Percentiles rank a stretch among this genome's conserved stretches.
Evolutionary conservation across 2,797 vertebrate genomes (phyloP).

Genomic region (Eurystomus glaucurus): DNA sequence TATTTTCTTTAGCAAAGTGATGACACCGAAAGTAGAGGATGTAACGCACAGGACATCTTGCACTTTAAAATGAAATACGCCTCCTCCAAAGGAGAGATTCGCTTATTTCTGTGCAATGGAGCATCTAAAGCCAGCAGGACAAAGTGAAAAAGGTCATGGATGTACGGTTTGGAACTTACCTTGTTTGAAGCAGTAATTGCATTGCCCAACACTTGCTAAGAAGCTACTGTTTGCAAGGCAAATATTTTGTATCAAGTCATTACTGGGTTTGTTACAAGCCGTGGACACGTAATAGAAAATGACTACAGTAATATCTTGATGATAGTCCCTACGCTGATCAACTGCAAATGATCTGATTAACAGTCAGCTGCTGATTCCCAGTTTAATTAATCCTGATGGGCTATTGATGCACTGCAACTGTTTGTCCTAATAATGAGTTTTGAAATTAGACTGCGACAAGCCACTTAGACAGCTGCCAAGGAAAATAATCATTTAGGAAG

Average conservation of each 20-base stretch:
- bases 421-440: constrained; percentile 98
- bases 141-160: constrained; percentile 47
- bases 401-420: constrained; percentile 96
- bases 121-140: constrained; percentile 14
- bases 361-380: constrained; percentile 94
- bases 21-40: neutral
- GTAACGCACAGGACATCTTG: neutral
- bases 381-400: constrained; percentile 99
- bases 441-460: constrained; percentile 93
- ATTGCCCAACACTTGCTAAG: neutral
- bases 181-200: constrained; percentile 38
- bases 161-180: neutral
- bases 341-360: constrained; percentile 92
- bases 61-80: neutral
- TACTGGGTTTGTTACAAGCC: constrained; percentile 26
- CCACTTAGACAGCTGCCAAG: constrained; percentile 92
- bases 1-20: neutral
- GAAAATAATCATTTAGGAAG: constrained; percentile 84
- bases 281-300: constrained; percentile 59
- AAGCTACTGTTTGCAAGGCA: constrained; percentile 51
- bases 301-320: constrained; percentile 77
- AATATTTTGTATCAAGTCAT: constrained; percentile 57
- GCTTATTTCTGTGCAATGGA: neutral
- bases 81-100: neutral
- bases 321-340: constrained; percentile 87